Percentiles rank a stretch among this genome's conserved stretches.
These are phyloP conservation scores for Baccha elongata DNA, from an alignment of 2,888 invertebrate genomes.

Conservation along the genomic window DNA sequence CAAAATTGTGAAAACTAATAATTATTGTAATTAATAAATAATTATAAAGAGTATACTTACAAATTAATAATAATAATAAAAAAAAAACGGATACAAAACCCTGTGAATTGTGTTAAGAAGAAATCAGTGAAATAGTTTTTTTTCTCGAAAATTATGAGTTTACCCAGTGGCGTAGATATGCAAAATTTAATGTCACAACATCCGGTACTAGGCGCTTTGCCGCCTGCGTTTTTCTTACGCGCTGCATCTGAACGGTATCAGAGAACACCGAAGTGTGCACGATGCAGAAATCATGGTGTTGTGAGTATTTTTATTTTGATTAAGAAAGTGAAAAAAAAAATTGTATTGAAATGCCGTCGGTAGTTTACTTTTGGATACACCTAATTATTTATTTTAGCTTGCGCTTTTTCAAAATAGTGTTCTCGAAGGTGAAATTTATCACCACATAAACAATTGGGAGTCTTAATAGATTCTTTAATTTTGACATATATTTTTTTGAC, in stretches of 20 bases:
- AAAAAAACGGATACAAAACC: slow-evolving; percentile 2
- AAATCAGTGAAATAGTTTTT: slow-evolving; percentile 7
- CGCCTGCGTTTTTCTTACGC: slow-evolving; percentile 93
- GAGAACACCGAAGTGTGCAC: slow-evolving; percentile 97
- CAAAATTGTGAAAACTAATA: slow-evolving; percentile 7
- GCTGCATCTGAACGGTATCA: slow-evolving; percentile 96
- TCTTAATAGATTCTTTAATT: too few relatives aligned
- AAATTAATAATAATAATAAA: slow-evolving; percentile 9
- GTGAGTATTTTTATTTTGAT: slow-evolving; percentile 85
- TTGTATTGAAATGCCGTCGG: slow-evolving; percentile 20
- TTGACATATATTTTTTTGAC: too few relatives aligned
- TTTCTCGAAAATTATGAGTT: slow-evolving; percentile 86
- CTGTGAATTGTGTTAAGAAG: slow-evolving; percentile 29
- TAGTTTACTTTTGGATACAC: neutral
- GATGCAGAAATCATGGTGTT: slow-evolving; percentile 98
- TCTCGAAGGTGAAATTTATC: too few relatives aligned
- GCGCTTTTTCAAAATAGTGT: too few relatives aligned
- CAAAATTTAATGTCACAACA: slow-evolving; percentile 93
- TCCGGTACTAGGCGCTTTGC: slow-evolving; percentile 91
- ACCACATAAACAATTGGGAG: too few relatives aligned
- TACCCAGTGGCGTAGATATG: slow-evolving; percentile 93
- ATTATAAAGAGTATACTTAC: slow-evolving; percentile 1
- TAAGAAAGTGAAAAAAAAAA: neutral
- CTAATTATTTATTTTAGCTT: too few relatives aligned
- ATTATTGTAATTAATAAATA: slow-evolving; percentile 38